These are phyloP conservation scores for Gila orcuttii DNA, from an alignment of 2,113 vertebrate species.

Conservation along the genomic window DNA sequence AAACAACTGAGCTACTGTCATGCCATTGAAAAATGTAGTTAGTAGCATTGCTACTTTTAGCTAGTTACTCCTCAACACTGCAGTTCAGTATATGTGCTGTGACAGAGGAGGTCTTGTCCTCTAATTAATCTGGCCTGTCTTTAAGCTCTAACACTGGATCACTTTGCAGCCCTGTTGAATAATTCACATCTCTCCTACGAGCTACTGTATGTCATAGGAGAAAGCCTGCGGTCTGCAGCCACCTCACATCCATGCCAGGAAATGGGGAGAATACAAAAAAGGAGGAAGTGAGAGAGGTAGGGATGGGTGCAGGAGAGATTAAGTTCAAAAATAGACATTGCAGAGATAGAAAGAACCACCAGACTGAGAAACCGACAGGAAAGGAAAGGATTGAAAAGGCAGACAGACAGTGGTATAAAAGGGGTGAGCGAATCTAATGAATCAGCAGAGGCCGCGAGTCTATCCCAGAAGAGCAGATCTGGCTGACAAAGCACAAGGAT, in stretches of 20 bases:
- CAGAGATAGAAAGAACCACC: conserved; percentile 8
- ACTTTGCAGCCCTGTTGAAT: conserved; percentile 72
- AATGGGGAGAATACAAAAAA: not conserved
- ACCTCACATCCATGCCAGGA: not conserved
- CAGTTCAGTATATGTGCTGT: conserved; percentile 9
- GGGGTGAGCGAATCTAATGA: conserved; percentile 59
- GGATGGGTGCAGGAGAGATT: not conserved
- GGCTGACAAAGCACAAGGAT: conserved; percentile 16
- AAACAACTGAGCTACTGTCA: not conserved
- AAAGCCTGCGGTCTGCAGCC: conserved; percentile 62
- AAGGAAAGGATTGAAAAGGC: conserved; percentile 35
- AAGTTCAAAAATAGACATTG: conserved; percentile 35
- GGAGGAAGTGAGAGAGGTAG: not conserved
- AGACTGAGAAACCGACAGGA: not conserved
- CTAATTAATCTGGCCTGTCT: conserved; percentile 75
- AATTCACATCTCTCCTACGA: conserved; percentile 67
- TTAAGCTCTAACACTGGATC: conserved; percentile 70
- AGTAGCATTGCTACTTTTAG: not conserved
- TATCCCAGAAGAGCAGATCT: conserved; percentile 16
- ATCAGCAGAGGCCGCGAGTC: conserved; percentile 23
- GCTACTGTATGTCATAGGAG: conserved; percentile 59
- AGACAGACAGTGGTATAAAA: conserved; percentile 47
- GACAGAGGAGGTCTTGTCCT: conserved; percentile 66
- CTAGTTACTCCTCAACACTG: not conserved
- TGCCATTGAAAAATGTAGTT: not conserved